Conservation (phyloP, 2,888 invertebrate genomes). For the Meta bourneti region DNA sequence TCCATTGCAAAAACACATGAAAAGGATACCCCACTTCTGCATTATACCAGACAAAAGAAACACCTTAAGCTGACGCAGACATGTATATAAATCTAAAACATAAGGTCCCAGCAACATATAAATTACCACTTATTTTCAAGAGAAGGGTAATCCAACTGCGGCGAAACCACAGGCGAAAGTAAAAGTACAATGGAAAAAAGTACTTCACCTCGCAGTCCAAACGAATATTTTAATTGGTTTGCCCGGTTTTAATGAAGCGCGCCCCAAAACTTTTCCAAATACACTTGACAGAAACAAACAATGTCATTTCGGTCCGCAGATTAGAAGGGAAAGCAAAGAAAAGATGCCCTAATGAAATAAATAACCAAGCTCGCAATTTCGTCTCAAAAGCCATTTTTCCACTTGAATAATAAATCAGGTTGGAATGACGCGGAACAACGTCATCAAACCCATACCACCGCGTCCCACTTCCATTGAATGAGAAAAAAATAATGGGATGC, state of each 20-base stretch:
- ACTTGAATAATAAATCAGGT: slow-evolving; percentile 47
- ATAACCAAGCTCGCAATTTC: slow-evolving; percentile 15
- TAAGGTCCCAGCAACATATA: too few relatives aligned
- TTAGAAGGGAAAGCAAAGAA: neutral
- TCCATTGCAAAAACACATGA: too few relatives aligned
- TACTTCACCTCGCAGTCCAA: neutral
- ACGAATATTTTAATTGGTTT: slow-evolving; percentile 48
- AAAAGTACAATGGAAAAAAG: too few relatives aligned
- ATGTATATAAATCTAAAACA: too few relatives aligned
- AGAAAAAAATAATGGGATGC: neutral
- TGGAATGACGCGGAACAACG: neutral
- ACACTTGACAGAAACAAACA: slow-evolving; percentile 24
- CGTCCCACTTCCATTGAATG: neutral
- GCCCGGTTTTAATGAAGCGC: slow-evolving; percentile 33
- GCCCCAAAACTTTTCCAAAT: neutral
- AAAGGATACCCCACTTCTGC: too few relatives aligned
- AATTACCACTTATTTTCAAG: too few relatives aligned
- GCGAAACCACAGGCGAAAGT: too few relatives aligned
- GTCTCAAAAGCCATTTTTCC: slow-evolving; percentile 31
- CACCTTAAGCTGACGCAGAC: too few relatives aligned
- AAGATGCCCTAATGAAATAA: slow-evolving; percentile 36
- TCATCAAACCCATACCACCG: neutral
- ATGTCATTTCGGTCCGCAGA: neutral
- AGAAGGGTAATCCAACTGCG: too few relatives aligned
- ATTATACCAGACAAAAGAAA: too few relatives aligned